These are phyloP conservation scores for Parapsyche elsis DNA, from an alignment of 1,140 invertebrate genomes.

Conservation along the genomic window DNA sequence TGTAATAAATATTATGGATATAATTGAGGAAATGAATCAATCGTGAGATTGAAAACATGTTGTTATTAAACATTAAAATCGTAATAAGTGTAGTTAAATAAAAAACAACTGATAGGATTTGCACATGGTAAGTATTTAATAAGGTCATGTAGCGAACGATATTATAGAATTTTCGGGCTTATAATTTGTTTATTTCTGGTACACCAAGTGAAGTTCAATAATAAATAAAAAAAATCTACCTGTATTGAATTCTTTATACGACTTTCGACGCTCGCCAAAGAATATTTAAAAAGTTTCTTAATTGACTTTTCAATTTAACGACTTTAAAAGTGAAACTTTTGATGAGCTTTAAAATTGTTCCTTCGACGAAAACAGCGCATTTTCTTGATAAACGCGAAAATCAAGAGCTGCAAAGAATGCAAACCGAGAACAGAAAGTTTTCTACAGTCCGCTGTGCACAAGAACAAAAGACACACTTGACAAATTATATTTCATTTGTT, in stretches of 20 bases:
- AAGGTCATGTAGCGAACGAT: too few relatives aligned
- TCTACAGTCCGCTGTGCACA: not conserved
- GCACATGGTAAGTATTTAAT: too few relatives aligned
- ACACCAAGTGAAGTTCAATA: not conserved
- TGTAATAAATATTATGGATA: too few relatives aligned
- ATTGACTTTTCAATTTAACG: slow-evolving; percentile 33
- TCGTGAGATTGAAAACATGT: too few relatives aligned
- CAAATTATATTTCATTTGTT: slow-evolving; percentile 29
- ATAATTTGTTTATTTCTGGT: too few relatives aligned
- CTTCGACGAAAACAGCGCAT: slow-evolving; percentile 1
- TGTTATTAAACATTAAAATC: too few relatives aligned
- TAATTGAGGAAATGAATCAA: too few relatives aligned
- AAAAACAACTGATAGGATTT: too few relatives aligned
- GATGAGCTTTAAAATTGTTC: slow-evolving; percentile 32
- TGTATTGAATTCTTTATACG: slow-evolving; percentile 29
- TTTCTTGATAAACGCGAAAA: slow-evolving; percentile 25
- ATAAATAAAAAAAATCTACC: not conserved
- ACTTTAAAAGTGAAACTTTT: slow-evolving; percentile 28
- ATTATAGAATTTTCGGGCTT: too few relatives aligned
- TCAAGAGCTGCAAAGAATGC: slow-evolving; percentile 27
- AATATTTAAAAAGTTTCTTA: slow-evolving; percentile 31
- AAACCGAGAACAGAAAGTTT: slow-evolving; percentile 13
- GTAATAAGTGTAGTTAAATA: too few relatives aligned
- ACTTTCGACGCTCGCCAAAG: not conserved
- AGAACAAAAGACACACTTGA: slow-evolving; percentile 20